These are phyloP conservation scores for Magallana gigas DNA, from an alignment of 1,140 invertebrate species.

Conservation along the genomic window DNA sequence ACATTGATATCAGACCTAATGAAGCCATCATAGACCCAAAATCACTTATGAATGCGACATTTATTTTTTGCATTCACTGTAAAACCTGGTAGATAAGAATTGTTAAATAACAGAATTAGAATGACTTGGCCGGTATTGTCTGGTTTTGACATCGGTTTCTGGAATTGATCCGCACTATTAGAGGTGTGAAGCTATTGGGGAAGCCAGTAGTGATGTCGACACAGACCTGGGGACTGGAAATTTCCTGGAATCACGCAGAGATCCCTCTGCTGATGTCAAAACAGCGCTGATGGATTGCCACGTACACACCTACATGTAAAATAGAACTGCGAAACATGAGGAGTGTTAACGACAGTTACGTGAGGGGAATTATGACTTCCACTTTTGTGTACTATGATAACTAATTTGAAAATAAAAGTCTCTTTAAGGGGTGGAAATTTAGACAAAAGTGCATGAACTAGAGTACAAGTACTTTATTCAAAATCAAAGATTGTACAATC, in stretches of 20 bases:
- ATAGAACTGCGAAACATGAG: neutral
- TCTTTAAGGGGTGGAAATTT: too few relatives aligned
- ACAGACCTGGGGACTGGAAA: neutral
- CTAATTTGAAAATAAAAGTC: too few relatives aligned
- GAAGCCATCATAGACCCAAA: neutral
- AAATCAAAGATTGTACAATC: too few relatives aligned
- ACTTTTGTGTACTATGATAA: too few relatives aligned
- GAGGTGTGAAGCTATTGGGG: neutral
- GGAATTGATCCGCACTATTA: neutral
- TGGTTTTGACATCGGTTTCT: neutral
- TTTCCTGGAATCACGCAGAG: neutral
- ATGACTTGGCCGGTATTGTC: neutral
- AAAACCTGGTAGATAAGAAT: neutral
- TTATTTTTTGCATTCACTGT: neutral
- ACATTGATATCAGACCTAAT: neutral
- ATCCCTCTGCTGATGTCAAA: neutral
- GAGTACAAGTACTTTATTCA: too few relatives aligned
- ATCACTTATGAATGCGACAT: neutral
- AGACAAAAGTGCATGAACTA: too few relatives aligned
- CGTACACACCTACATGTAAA: neutral
- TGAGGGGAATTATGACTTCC: too few relatives aligned
- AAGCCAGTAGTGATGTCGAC: neutral
- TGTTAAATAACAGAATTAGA: constrained; percentile 23
- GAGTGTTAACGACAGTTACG: neutral
- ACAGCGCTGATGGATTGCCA: neutral